phyloP scores from a whole-genome alignment of 2,888 invertebrate genomes.

The Drosophila dives region DNA sequence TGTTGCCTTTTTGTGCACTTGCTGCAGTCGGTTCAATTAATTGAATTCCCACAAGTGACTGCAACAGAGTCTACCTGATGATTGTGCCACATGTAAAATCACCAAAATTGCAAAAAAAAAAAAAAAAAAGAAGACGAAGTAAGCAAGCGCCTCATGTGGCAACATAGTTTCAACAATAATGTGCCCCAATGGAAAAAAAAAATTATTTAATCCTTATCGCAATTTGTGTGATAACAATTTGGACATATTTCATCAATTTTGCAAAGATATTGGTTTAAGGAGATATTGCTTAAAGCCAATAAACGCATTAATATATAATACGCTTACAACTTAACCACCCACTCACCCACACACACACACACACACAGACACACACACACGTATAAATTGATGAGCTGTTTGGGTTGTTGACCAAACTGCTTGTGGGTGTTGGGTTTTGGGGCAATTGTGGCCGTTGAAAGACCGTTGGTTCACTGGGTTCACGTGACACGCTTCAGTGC shows the following conservation, averaged over 20 bases:
- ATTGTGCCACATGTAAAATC: constrained; percentile 19
- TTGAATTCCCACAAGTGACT: constrained; percentile 66
- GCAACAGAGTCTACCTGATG: constrained; percentile 23
- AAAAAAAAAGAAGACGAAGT: neutral
- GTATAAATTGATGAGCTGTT: constrained; percentile 72
- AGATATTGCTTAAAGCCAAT: constrained; percentile 39
- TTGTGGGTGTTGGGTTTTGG: neutral
- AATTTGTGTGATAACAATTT: neutral
- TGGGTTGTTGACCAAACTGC: constrained; percentile 74
- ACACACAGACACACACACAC: constrained; percentile 13
- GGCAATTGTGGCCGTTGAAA: neutral
- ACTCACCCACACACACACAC: constrained; percentile 15
- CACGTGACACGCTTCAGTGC: constrained; percentile 55
- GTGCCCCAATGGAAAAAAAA: neutral
- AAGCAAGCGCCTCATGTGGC: constrained; percentile 1
- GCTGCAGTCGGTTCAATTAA: constrained; percentile 50
- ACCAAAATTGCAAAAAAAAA: too few relatives aligned
- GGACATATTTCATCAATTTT: neutral
- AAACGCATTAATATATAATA: constrained; percentile 31
- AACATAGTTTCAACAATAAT: neutral
- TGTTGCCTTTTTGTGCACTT: constrained; percentile 16
- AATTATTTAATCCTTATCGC: neutral
- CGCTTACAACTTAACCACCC: constrained; percentile 50
- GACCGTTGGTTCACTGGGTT: constrained; percentile 4
- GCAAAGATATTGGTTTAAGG: constrained; percentile 60